A percentile compares a stretch with the other conserved stretches of the same genome.
phyloP scores from a whole-genome alignment of 2,888 invertebrate genomes.

The Tortricodes alternella region DNA sequence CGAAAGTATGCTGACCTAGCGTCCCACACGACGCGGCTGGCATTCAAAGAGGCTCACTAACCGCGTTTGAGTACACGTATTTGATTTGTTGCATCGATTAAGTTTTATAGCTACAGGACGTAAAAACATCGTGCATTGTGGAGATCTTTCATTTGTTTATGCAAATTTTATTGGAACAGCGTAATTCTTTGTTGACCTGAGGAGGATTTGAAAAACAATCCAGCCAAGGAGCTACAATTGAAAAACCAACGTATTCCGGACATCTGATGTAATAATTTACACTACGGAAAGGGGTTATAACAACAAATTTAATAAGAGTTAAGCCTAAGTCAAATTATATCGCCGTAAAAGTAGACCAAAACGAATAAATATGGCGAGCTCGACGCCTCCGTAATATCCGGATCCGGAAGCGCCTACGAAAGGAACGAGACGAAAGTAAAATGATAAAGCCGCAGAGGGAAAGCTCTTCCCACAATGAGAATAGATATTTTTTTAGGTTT shows the following conservation, averaged over 20 bases:
- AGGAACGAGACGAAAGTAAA: constrained; percentile 22
- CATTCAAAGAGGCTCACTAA: constrained; percentile 32
- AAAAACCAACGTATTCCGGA: neutral
- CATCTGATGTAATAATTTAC: too few species aligned
- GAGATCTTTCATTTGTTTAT: constrained; percentile 16
- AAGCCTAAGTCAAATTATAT: constrained; percentile 5
- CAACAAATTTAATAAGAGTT: neutral
- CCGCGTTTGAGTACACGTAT: constrained; percentile 15
- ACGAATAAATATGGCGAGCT: constrained; percentile 18
- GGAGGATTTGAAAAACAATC: neutral
- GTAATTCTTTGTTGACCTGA: neutral
- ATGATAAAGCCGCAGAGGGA: constrained; percentile 13
- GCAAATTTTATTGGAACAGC: constrained; percentile 9
- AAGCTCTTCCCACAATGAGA: constrained; percentile 19
- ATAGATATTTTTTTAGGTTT: constrained; percentile 10
- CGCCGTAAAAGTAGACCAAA: constrained; percentile 17
- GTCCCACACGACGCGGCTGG: constrained; percentile 35
- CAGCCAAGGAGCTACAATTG: neutral
- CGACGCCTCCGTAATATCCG: constrained; percentile 29
- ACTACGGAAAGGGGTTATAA: neutral
- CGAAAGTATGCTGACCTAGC: constrained; percentile 47
- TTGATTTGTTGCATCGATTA: constrained; percentile 24
- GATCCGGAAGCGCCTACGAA: constrained; percentile 17
- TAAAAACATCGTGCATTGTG: constrained; percentile 3
- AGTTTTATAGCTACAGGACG: constrained; percentile 13